A percentile compares a stretch with the other conserved stretches of the same genome.
Conservation (phyloP, 1,140 invertebrate species). For the Heliconius himera region DNA sequence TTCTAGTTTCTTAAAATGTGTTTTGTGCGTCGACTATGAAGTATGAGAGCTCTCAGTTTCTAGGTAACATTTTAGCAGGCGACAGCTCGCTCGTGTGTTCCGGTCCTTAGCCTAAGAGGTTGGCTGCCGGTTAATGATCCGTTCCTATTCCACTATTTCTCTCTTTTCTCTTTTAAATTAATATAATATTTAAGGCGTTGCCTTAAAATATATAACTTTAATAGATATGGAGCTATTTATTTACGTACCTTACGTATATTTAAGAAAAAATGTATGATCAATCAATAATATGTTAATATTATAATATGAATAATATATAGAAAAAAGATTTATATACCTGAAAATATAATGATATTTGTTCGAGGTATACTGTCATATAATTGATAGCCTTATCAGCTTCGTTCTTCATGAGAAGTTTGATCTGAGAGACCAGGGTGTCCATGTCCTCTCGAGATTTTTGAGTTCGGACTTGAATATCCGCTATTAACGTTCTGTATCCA, state of each 20-base stretch:
- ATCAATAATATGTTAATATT: too few species aligned
- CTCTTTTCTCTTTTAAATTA: not conserved
- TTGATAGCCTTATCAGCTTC: conserved; percentile 78
- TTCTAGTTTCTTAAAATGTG: conserved; percentile 17
- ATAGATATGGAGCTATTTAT: too few species aligned
- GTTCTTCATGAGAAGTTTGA: conserved; percentile 77
- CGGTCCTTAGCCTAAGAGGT: conserved; percentile 34
- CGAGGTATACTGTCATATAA: conserved; percentile 77
- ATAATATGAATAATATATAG: not conserved
- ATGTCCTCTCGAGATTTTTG: conserved; percentile 76
- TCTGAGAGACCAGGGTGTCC: conserved; percentile 77
- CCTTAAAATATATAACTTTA: not conserved
- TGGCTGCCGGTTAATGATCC: conserved; percentile 29
- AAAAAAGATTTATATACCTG: conserved; percentile 52
- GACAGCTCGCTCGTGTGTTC: conserved; percentile 34
- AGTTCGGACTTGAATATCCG: conserved; percentile 72
- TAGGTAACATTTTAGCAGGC: conserved; percentile 22
- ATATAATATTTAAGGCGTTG: not conserved
- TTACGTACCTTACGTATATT: too few species aligned
- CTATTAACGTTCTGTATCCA: conserved; percentile 71
- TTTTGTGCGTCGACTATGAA: conserved; percentile 17
- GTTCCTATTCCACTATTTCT: conserved; percentile 30
- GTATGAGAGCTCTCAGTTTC: conserved; percentile 26
- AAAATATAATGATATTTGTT: conserved; percentile 77
- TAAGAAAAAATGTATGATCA: too few species aligned